phyloP scores from a whole-genome alignment of 2,797 vertebrate species.

The Neosilurus hyrtlii region DNA sequence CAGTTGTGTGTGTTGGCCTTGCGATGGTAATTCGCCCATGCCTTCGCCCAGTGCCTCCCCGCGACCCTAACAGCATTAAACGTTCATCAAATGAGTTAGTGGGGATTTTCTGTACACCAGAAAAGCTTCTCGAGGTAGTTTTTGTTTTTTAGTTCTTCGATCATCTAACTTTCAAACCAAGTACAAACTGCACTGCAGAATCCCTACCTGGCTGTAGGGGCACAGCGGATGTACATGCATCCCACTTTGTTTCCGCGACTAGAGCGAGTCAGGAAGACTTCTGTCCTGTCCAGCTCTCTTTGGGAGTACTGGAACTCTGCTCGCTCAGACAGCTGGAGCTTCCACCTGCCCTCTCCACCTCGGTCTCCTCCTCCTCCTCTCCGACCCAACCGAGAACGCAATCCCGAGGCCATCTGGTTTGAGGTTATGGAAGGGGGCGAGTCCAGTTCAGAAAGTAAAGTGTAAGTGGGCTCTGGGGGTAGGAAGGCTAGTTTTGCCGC shows the following conservation, averaged over 20 bases:
- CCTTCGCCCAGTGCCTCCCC: too few relatives aligned
- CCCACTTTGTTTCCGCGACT: slow-evolving; percentile 86
- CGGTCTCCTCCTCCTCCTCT: slow-evolving; percentile 49
- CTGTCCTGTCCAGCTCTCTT: slow-evolving; percentile 88
- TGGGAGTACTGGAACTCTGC: slow-evolving; percentile 95
- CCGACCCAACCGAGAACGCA: slow-evolving; percentile 68
- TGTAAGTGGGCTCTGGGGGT: slow-evolving; percentile 92
- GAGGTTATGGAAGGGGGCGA: slow-evolving; percentile 53
- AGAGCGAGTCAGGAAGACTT: slow-evolving; percentile 91
- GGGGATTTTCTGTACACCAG: too few relatives aligned
- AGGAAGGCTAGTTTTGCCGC: slow-evolving; percentile 96
- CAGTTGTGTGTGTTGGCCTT: too few relatives aligned
- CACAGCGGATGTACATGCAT: slow-evolving; percentile 96
- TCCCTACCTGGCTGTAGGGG: slow-evolving; percentile 85
- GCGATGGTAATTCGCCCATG: too few relatives aligned
- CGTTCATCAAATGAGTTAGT: too few relatives aligned
- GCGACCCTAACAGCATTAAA: too few relatives aligned
- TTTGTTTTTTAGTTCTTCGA: too few relatives aligned
- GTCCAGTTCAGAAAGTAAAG: slow-evolving; percentile 81
- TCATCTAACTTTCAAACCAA: too few relatives aligned
- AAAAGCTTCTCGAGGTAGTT: too few relatives aligned
- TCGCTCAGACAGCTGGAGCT: slow-evolving; percentile 88
- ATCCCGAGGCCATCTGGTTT: slow-evolving; percentile 65
- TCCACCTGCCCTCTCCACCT: slow-evolving; percentile 79
- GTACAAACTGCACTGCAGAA: background rate